A percentile compares a stretch with the other conserved stretches of the same genome.
phyloP scores from a whole-genome alignment of 2,113 vertebrate genomes.

The Bungarus multicinctus region DNA sequence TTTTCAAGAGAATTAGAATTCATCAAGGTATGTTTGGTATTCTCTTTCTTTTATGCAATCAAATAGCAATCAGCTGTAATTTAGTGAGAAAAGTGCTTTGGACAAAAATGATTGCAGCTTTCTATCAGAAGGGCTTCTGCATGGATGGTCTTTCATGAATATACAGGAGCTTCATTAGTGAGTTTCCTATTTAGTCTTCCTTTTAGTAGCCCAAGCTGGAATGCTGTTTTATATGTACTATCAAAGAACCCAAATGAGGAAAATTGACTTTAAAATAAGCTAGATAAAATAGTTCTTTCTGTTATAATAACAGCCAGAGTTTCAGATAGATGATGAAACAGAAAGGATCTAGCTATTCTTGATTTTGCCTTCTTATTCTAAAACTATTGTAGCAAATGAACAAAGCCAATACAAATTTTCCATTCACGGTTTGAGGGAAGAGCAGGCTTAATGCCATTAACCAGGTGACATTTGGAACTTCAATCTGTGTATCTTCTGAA shows the following conservation, averaged over 20 bases:
- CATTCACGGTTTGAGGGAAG: slow-evolving; percentile 34
- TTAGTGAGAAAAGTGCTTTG: slow-evolving; percentile 33
- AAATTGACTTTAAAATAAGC: slow-evolving; percentile 46
- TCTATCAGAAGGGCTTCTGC: slow-evolving; percentile 27
- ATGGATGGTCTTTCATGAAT: slow-evolving; percentile 25
- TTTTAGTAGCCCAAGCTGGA: slow-evolving; percentile 34
- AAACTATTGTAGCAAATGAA: slow-evolving; percentile 41
- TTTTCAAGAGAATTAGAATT: slow-evolving; percentile 21
- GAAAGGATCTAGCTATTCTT: slow-evolving; percentile 34
- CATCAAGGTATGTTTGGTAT: slow-evolving; percentile 24
- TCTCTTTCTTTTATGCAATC: slow-evolving; percentile 26
- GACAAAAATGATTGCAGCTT: slow-evolving; percentile 22
- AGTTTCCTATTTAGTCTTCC: slow-evolving; percentile 29
- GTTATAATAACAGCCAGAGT: slow-evolving; percentile 35
- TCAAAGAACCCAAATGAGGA: slow-evolving; percentile 30
- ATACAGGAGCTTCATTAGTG: slow-evolving; percentile 21
- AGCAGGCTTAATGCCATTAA: slow-evolving; percentile 48
- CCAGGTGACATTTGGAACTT: slow-evolving; percentile 47
- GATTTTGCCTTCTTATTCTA: slow-evolving; percentile 34
- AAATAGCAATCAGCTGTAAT: slow-evolving; percentile 33
- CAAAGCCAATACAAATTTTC: slow-evolving; percentile 51
- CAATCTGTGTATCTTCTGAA: slow-evolving; percentile 36
- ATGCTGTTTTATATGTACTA: slow-evolving; percentile 10
- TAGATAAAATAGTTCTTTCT: slow-evolving; percentile 18
- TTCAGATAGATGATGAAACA: slow-evolving; percentile 48